These are phyloP conservation scores for Axea sp. DNA, from an alignment of 2,888 invertebrate genomes.

Conservation along the genomic window DNA sequence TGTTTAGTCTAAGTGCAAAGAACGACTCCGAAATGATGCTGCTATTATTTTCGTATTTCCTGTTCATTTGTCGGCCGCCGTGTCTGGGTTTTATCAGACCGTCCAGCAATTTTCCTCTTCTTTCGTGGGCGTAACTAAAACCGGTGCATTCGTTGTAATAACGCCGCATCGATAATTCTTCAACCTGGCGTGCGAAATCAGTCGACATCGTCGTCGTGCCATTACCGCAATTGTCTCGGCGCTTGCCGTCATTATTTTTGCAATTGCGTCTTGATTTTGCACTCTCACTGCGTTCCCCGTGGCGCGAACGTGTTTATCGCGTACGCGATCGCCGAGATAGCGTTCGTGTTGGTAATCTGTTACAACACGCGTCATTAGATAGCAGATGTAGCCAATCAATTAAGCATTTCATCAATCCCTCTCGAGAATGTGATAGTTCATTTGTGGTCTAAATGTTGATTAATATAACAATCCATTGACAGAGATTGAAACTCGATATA, in stretches of 20 bases:
- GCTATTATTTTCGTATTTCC: constrained; percentile 55
- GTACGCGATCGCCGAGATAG: constrained; percentile 66
- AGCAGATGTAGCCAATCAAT: constrained; percentile 58
- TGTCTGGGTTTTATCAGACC: constrained; percentile 44
- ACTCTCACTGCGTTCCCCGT: constrained; percentile 29
- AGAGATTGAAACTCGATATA: neutral
- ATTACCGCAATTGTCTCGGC: constrained; percentile 53
- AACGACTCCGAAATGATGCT: constrained; percentile 31
- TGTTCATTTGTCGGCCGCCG: constrained; percentile 35
- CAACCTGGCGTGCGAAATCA: constrained; percentile 66
- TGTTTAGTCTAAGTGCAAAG: constrained; percentile 29
- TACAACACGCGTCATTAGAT: constrained; percentile 62
- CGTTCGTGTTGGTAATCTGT: constrained; percentile 68
- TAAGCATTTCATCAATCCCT: constrained; percentile 47
- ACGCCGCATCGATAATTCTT: constrained; percentile 66
- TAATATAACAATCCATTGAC: constrained; percentile 34
- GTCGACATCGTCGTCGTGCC: constrained; percentile 54
- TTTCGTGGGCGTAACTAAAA: constrained; percentile 46
- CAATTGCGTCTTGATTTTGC: constrained; percentile 35
- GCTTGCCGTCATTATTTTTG: constrained; percentile 56
- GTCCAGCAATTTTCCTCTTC: constrained; percentile 28
- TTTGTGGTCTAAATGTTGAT: constrained; percentile 34
- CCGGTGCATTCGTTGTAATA: constrained; percentile 53
- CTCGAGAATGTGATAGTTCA: constrained; percentile 23
- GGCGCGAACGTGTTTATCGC: constrained; percentile 38